Conservation (phyloP, 2,113 vertebrate species). For the Rattus rattus region DNA sequence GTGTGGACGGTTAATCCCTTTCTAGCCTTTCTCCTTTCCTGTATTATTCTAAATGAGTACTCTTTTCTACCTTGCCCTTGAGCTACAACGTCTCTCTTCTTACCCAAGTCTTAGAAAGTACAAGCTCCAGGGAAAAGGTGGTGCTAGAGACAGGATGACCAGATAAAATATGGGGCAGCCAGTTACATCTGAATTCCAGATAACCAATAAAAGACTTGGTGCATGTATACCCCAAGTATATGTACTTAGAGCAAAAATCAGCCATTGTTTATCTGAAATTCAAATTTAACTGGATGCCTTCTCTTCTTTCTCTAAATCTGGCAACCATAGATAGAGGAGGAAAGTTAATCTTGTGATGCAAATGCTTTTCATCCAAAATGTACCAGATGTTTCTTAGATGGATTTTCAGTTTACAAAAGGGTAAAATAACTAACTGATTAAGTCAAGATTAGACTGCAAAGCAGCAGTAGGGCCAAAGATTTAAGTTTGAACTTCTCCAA, state of each 20-base stretch:
- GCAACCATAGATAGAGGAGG: neutral
- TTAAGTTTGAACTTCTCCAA: slow-evolving; percentile 58
- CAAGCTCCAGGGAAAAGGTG: slow-evolving; percentile 60
- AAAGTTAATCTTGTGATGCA: slow-evolving; percentile 49
- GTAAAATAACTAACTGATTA: slow-evolving; percentile 64
- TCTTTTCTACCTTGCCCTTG: slow-evolving; percentile 67
- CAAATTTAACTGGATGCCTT: slow-evolving; percentile 43
- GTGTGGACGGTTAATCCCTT: slow-evolving; percentile 50
- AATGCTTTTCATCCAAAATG: slow-evolving; percentile 63
- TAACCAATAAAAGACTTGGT: slow-evolving; percentile 39
- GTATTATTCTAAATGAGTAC: slow-evolving; percentile 54
- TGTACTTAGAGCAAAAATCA: slow-evolving; percentile 38
- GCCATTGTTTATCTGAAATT: slow-evolving; percentile 57
- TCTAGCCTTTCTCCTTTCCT: slow-evolving; percentile 56
- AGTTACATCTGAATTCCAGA: slow-evolving; percentile 67
- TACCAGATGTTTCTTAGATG: slow-evolving; percentile 74
- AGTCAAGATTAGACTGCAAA: slow-evolving; percentile 57
- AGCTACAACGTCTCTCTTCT: slow-evolving; percentile 60
- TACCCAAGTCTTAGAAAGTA: slow-evolving; percentile 63
- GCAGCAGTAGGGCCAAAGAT: slow-evolving; percentile 23
- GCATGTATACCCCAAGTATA: slow-evolving; percentile 35
- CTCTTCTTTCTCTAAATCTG: slow-evolving; percentile 31
- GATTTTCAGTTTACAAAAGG: slow-evolving; percentile 60
- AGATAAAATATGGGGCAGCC: slow-evolving; percentile 61
- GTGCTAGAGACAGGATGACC: slow-evolving; percentile 43